These are phyloP conservation scores for Eupithecia subfuscata DNA, from an alignment of 2,888 invertebrate species.

Conservation along the genomic window DNA sequence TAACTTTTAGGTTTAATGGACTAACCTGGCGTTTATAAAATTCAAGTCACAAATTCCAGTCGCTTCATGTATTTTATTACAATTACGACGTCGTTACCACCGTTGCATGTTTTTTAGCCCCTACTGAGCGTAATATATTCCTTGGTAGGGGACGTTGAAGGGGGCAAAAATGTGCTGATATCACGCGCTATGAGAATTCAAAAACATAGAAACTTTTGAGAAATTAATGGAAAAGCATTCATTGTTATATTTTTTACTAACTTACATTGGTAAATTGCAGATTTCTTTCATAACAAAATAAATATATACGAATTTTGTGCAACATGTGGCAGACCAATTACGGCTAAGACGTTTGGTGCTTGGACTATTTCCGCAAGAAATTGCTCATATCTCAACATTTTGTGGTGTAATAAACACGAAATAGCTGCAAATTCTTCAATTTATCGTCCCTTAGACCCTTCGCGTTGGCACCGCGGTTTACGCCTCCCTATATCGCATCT, in stretches of 20 bases:
- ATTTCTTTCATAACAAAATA: not conserved
- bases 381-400: constrained; percentile 10
- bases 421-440: constrained; percentile 20
- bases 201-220: constrained; percentile 22
- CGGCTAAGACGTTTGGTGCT: not conserved
- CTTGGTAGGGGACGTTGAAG: constrained; percentile 56
- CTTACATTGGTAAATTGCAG: not conserved
- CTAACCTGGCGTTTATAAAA: constrained; percentile 34
- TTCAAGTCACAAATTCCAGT: constrained; percentile 39
- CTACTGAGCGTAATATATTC: constrained; percentile 59
- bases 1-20: constrained; percentile 35
- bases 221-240: not conserved
- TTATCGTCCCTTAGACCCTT: constrained; percentile 28
- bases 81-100: constrained; percentile 71
- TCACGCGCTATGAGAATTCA: constrained; percentile 53
- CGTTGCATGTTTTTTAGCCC: constrained; percentile 69
- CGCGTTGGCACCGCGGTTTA: constrained; percentile 58
- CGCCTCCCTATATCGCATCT: constrained; percentile 73
- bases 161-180: constrained; percentile 67
- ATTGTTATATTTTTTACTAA: not conserved
- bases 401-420: constrained; percentile 15
- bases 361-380: not conserved
- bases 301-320: not conserved
- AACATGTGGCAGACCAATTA: not conserved
- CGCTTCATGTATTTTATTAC: constrained; percentile 62